Evolutionary conservation across 2,113 vertebrate genomes (phyloP), one percentile per base, ranked within the genome.

Genomic region (Etheostoma spectabile): DNA sequence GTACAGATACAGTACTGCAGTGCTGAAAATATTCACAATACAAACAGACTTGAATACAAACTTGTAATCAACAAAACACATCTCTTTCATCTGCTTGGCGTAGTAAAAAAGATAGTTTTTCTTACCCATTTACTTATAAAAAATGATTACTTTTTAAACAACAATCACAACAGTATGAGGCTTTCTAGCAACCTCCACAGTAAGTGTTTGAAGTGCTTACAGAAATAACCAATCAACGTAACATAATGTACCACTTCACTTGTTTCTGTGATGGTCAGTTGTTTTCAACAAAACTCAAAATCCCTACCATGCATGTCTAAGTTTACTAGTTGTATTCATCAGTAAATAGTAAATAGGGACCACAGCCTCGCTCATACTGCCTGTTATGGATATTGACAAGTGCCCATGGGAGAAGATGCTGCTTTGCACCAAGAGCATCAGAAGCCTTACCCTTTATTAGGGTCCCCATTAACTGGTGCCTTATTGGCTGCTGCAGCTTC

Each of bases 401-500:
- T 24, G 74, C 68, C 51, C 8, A 4, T 15, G 30, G 62, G 33
- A 52, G 14, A 74, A 70, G 19, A 60, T 70, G 63, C 38, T 12
- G n/a, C 53, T 59, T 24, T 45, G 63, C 10, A 14, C 71, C 71
- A 21, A 66, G 63, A 80, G 57, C 48, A 63, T 71, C 60, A 55
- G 66, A 1, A 60, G 42, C 42, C 30, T 18, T 42, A 6, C 3
- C 57, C 45, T 63, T 86, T 42, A 75, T 84, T 79, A 81, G 49
- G 53, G 67, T 78, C 55, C 46, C 59, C 46, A 67, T 78, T 64
- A 76, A 61, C n/a, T 67, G 77, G 64, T 1, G 21, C 22, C 45
- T 72, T 45, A 71, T 52, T 68, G 70, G 56, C 65, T 79, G 61
- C 70, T 49, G 55, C 60, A 68, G 72, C n/a, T 30, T 73, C 45